Percentiles rank a stretch among this genome's conserved stretches.
Evolutionary conservation across 2,113 vertebrate species (phyloP).

Genomic region (Aptenodytes patagonicus): DNA sequence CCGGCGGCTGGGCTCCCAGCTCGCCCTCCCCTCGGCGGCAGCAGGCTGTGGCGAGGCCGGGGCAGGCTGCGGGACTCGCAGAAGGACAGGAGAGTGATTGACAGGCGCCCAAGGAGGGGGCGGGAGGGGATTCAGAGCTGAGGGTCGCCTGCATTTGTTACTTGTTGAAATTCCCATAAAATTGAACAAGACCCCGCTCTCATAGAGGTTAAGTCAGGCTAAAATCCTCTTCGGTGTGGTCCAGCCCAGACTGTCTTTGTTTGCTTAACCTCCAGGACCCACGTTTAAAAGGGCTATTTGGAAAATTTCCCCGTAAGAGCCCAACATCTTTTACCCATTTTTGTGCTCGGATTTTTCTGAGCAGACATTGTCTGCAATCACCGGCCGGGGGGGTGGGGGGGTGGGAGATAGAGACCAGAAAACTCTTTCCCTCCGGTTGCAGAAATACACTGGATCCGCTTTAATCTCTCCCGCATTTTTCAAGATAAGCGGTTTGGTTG

Average conservation of each 20-base stretch:
- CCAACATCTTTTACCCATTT: constrained; percentile 76
- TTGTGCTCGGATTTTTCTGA: constrained; percentile 47
- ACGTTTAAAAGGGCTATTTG: constrained; percentile 85
- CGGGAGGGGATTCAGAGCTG: constrained; percentile 23
- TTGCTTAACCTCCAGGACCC: constrained; percentile 91
- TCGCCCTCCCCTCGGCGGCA: not conserved
- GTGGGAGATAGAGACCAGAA: not conserved
- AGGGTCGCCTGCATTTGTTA: constrained; percentile 71
- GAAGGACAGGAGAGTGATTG: constrained; percentile 41
- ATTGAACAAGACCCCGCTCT: constrained; percentile 83
- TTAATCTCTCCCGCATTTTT: not conserved
- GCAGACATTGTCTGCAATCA: not conserved
- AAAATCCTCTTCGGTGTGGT: constrained; percentile 90
- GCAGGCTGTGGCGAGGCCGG: not conserved
- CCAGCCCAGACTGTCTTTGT: constrained; percentile 89
- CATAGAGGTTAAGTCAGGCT: constrained; percentile 81
- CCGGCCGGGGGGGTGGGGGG: not conserved
- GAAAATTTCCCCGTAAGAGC: constrained; percentile 75
- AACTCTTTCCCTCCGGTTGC: not conserved
- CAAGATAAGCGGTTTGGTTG: not conserved
- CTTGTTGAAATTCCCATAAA: constrained; percentile 85
- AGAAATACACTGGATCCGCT: not conserved
- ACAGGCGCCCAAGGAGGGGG: constrained; percentile 27
- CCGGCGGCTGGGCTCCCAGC: not conserved
- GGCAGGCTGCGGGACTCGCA: not conserved